These are phyloP conservation scores for Panthera leo DNA, from an alignment of 2,113 vertebrate species.

Conservation along the genomic window DNA sequence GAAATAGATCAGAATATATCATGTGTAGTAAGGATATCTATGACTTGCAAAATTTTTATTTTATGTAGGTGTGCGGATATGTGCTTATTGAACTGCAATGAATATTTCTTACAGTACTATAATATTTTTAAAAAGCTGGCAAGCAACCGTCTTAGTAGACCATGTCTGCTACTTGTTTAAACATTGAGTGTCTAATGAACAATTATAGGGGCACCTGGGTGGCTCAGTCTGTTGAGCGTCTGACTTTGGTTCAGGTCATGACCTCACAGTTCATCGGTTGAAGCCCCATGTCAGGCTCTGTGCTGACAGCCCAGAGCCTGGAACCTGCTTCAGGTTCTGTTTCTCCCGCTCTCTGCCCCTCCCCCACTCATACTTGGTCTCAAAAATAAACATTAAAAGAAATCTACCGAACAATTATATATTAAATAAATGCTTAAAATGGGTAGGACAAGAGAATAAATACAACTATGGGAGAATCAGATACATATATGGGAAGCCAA, in stretches of 20 bases:
- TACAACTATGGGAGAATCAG: neutral
- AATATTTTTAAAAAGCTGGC: neutral
- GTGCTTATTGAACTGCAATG: neutral
- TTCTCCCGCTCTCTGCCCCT: no score
- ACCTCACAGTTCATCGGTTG: no score
- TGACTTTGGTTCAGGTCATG: no score
- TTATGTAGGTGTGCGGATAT: neutral
- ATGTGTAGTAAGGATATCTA: neutral
- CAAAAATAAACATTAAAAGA: no score
- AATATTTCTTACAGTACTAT: neutral
- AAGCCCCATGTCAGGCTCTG: no score
- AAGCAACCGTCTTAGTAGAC: neutral
- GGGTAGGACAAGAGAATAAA: neutral
- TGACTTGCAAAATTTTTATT: neutral
- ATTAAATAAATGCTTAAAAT: neutral
- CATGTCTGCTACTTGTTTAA: neutral
- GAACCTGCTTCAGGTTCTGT: no score
- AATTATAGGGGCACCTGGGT: neutral
- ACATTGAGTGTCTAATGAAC: neutral
- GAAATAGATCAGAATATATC: neutral
- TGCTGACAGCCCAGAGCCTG: no score
- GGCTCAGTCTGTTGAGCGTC: no score
- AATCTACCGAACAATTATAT: neutral
- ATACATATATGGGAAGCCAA: neutral
- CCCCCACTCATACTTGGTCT: no score